Evolutionary conservation across 2,113 vertebrate genomes (phyloP), one percentile per base, ranked within the genome.

Genomic region (Xiphophorus couchianus): DNA sequence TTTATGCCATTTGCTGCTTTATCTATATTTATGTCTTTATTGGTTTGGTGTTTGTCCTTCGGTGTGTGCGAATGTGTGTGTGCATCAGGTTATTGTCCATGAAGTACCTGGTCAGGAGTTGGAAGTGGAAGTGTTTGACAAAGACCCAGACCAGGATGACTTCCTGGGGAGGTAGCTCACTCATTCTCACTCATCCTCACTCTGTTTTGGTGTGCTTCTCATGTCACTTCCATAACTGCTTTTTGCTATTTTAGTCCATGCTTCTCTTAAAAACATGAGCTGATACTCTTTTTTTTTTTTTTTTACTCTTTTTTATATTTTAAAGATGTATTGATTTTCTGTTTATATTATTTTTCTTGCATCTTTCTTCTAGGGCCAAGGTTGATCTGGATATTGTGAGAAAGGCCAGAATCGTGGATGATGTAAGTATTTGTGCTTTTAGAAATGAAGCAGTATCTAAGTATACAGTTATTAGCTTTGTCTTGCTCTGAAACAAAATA

Each of bases 131-230:
- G 91, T 98, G 44, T 98, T 96, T 92, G 97, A 98, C 93, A 98
- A 98, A 93, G 97, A 98, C 82, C 97, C 96, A 66, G 96, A 98
- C 92, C 95, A 98, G 93, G 97, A 98, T 88, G 97, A 98, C 86
- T 97, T 97, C 92, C 93, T 98, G 89, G 97, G 97, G 88, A 97
- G 97, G 97, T 98, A 93, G 91, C 76, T 88, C 67, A 82, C 71
- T 79, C 86, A 81, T 90, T 89, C 81, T 84, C 82, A 78, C 71
- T 73, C 78, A 80, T 80, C 86, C 65, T 82, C 33, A 84, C 39
- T 87, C 63, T 82, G 70, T 89, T 71, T 86, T 82, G 66, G 10
- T 84, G 84, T 86, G 80, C 37, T 84, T 73, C 35, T 86, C 77
- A 31, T 66, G 66, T 69, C 81, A 74, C 76, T 68, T 58, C 71